Base-by-base conservation (phyloP, 2,113 vertebrate species). In the Tachysurus vachellii region DNA sequence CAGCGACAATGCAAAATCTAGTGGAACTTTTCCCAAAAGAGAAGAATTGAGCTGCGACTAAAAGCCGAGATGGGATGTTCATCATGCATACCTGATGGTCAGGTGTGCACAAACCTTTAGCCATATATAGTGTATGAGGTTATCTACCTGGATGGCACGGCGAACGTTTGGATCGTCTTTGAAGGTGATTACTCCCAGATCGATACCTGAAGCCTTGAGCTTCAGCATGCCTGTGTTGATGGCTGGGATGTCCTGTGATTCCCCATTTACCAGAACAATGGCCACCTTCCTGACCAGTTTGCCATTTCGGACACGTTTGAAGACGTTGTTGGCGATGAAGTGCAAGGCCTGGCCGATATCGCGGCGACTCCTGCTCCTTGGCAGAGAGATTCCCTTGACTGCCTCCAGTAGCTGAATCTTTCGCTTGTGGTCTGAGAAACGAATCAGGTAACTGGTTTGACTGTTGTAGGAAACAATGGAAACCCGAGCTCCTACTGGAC, bases 251-350 rank as follows among this genome's bases (percentile, higher is more conserved):
- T 96, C 93, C 53, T 90, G 87, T 0, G 95, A 90, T 0, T 88
- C 86, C 16, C 97, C 97, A 0, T 3, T 93, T 16, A 95, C 92
- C 85, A 98, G 90, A 93, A 98, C 97, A 0, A 98, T 54, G 0
- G 96, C 97, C 85, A 97, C 94, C 91, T 97, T 99, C 90, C 96
- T 95, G 87, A 94, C 83, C 47, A 96, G 89, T 42, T 89, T 7
- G 2, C 96, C 96, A 0, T 93, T 87, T 28, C 95, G 93, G 53
- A 95, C 88, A 0, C 94, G 95, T 68, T 97, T 99, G 90, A 99
- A 97, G 61, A 95, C 85, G 9, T 97, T 95, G 77, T 94, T 95
- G 1, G 94, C 96, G 87, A 97, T 95, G 23, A 95, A 97, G 86
- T 88, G 94, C 97, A 98, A 96, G 86, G 95, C 90, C 0, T 86